These are phyloP conservation scores for Zootermopsis nevadensis DNA, from an alignment of 2,888 invertebrate genomes.

Conservation along the genomic window DNA sequence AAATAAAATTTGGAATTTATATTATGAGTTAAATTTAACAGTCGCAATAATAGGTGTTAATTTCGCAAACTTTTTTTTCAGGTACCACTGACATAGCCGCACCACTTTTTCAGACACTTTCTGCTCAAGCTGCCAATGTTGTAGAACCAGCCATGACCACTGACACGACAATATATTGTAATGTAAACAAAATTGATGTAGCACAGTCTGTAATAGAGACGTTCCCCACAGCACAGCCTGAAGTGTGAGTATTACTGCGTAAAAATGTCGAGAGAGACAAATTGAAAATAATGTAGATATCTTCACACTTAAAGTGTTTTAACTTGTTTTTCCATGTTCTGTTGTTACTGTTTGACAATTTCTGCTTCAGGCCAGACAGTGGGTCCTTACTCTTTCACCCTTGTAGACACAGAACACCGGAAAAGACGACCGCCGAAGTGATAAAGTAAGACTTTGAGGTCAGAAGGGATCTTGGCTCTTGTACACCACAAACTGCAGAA, in stretches of 20 bases:
- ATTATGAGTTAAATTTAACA: too few relatives aligned
- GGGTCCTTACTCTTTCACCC: not conserved
- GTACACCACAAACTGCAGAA: not conserved
- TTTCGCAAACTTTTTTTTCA: not conserved
- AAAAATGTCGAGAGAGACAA: not conserved
- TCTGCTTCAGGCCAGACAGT: not conserved
- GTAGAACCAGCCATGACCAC: slow-evolving; percentile 9
- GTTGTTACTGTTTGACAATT: not conserved
- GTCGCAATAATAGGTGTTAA: not conserved
- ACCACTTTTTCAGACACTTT: not conserved
- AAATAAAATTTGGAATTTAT: too few relatives aligned
- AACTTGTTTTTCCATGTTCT: not conserved
- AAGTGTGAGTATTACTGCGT: not conserved
- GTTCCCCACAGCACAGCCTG: not conserved
- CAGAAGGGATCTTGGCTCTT: not conserved
- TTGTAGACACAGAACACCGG: not conserved
- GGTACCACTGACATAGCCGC: slow-evolving; percentile 32
- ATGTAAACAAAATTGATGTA: not conserved
- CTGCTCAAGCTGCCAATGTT: slow-evolving; percentile 32
- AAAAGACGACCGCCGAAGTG: too few relatives aligned
- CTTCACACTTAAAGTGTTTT: too few relatives aligned
- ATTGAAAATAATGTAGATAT: too few relatives aligned
- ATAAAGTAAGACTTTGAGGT: not conserved
- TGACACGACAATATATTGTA: slow-evolving; percentile 9
- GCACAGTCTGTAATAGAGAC: not conserved